Evolutionary conservation across 2,888 invertebrate species (phyloP), one percentile per base, ranked within the genome.

Genomic region (Mayetiola destructor): DNA sequence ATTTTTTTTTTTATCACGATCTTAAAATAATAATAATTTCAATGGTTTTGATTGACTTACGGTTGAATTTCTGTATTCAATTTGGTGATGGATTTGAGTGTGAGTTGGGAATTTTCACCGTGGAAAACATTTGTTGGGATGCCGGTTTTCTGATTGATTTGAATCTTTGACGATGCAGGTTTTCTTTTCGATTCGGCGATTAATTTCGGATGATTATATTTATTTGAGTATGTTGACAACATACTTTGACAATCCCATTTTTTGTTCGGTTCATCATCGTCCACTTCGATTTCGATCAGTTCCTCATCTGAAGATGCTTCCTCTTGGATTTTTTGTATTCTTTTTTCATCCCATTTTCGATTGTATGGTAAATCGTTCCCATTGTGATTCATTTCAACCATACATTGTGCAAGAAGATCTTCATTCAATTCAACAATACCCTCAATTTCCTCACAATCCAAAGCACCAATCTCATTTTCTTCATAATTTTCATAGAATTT

Each of bases 171-270:
- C 0, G 70, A 65, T 64, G 73, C 73, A n/a, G n/a, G n/a, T 73
- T 78, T 72, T 35, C 67, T 68, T 58, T 77, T 80, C 0, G 82
- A 81, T 65, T 88, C 89, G 54, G 79, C 77, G 56, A 94, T 92
- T 21, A 91, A 64, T 68, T 87, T 89, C 0, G 96, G 96, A 73
- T 89, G 90, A 73, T 96, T 95, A 69, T 91, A 92, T 56, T 88
- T 76, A 67, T 85, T 95, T 8, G 93, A 93, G 69, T 90, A 90
- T 0, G 90, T 93, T 20, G 88, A 87, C 5, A 94, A 73, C 62
- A 94, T 85, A 58, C 88, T 88, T 74, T 94, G 88, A 66, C 94
- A 94, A 73, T 95, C 94, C 88, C 87, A 92, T 68, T 81, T 84
- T 61, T 81, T 77, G 9, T 20, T 21, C 63, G 77, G 78, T 62